A percentile compares a stretch with the other conserved stretches of the same genome.
phyloP scores from a whole-genome alignment of 2,113 vertebrate genomes.

The Macroglossus sobrinus region DNA sequence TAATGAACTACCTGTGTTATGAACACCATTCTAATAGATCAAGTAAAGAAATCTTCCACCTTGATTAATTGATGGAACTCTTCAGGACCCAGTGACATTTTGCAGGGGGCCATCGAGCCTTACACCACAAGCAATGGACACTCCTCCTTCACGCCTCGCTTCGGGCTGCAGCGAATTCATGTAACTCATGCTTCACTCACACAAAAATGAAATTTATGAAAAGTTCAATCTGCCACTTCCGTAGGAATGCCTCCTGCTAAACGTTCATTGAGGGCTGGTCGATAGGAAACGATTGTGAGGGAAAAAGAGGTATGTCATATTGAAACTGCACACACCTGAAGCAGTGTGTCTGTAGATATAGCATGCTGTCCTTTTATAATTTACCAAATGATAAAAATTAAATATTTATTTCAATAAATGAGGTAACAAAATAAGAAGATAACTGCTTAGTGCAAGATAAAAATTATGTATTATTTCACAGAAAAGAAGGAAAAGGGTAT shows the following conservation, averaged over 20 bases:
- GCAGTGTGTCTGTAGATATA: background rate
- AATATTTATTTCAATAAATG: constrained; percentile 58
- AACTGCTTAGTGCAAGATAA: constrained; percentile 46
- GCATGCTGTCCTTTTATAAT: constrained; percentile 42
- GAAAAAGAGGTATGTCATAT: background rate
- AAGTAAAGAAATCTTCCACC: background rate
- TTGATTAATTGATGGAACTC: background rate
- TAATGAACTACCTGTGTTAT: background rate
- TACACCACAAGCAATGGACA: background rate
- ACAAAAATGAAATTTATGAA: constrained; percentile 52
- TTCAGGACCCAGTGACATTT: background rate
- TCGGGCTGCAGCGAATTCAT: background rate
- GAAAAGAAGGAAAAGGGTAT: constrained; percentile 36
- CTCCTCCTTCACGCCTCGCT: background rate
- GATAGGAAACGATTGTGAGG: background rate
- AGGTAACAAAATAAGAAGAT: constrained; percentile 58
- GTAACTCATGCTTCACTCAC: background rate
- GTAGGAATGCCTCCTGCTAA: background rate
- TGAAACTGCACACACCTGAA: constrained; percentile 23
- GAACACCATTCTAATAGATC: background rate
- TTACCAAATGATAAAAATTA: constrained; percentile 65
- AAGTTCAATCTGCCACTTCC: constrained; percentile 43
- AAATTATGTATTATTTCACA: constrained; percentile 23
- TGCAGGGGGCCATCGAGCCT: background rate
- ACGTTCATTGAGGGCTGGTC: background rate